These are phyloP conservation scores for Brachyhypopomus gauderio DNA, from an alignment of 2,113 vertebrate genomes.

Conservation along the genomic window DNA sequence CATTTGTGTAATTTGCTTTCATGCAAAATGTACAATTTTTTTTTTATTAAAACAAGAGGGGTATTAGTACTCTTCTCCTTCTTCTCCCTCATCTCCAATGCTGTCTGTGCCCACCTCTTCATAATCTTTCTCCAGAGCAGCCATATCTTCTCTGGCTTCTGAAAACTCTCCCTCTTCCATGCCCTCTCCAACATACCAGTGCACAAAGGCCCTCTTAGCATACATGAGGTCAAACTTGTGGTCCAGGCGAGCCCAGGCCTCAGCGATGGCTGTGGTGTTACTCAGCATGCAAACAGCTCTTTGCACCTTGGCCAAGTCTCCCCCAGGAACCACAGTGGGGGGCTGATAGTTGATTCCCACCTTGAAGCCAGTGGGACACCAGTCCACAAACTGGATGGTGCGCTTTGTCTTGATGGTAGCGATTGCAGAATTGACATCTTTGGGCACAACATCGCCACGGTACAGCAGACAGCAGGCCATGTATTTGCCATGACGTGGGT, in stretches of 20 bases:
- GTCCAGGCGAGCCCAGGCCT: no score
- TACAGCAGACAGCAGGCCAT: constrained; percentile 87
- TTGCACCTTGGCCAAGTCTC: constrained; percentile 84
- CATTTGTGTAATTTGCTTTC: constrained; percentile 1
- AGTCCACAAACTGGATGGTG: constrained; percentile 66
- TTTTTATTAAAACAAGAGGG: not conserved
- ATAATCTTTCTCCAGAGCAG: constrained; percentile 79
- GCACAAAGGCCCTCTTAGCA: constrained; percentile 75
- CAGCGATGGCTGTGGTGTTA: constrained; percentile 83
- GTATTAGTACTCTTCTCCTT: constrained; percentile 65
- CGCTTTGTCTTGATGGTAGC: constrained; percentile 84
- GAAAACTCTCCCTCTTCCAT: constrained; percentile 91
- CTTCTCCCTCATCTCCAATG: constrained; percentile 64
- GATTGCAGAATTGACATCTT: constrained; percentile 84
- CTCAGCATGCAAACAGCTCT: constrained; percentile 86
- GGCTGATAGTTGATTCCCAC: constrained; percentile 80
- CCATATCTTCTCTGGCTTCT: constrained; percentile 85
- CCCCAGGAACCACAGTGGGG: constrained; percentile 82
- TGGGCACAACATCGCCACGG: constrained; percentile 82
- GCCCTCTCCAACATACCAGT: constrained; percentile 86
- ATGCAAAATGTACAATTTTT: not conserved
- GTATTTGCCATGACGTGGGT: constrained; percentile 83
- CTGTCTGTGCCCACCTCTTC: constrained; percentile 76
- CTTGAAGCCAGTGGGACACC: no score
- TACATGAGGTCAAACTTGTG: no score